Evolutionary conservation across 2,888 invertebrate genomes (phyloP).

Genomic region (Yponomeuta sedellus): DNA sequence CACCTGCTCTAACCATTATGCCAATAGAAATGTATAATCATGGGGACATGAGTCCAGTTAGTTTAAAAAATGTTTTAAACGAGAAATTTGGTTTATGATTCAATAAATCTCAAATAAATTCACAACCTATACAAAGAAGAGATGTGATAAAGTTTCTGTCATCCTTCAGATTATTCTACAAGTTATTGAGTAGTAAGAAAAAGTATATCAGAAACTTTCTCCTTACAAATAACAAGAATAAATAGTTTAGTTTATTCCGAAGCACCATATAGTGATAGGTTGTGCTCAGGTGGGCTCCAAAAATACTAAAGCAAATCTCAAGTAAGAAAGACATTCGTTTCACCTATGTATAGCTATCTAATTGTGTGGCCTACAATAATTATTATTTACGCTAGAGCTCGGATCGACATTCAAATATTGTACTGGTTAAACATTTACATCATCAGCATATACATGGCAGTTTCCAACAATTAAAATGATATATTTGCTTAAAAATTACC

Average conservation of each 20-base stretch:
- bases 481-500: too few relatives aligned
- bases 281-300: constrained; percentile 49
- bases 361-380: background rate
- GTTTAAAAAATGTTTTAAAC: background rate
- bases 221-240: background rate
- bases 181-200: too few relatives aligned
- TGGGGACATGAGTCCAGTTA: background rate
- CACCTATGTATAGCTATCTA: constrained; percentile 10
- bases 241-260: constrained; percentile 26
- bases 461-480: too few relatives aligned
- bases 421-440: too few relatives aligned
- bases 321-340: background rate
- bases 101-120: constrained; percentile 1
- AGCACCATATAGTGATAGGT: constrained; percentile 50
- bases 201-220: too few relatives aligned
- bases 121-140: constrained; percentile 4
- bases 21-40: background rate
- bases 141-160: background rate
- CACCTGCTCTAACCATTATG: background rate
- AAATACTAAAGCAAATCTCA: constrained; percentile 23
- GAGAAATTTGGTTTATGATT: background rate
- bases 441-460: too few relatives aligned
- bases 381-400: background rate
- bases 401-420: too few relatives aligned
- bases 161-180: too few relatives aligned